A percentile compares a stretch with the other conserved stretches of the same genome.
Conservation (phyloP, 1,140 invertebrate genomes). For the Habropoda laboriosa region DNA sequence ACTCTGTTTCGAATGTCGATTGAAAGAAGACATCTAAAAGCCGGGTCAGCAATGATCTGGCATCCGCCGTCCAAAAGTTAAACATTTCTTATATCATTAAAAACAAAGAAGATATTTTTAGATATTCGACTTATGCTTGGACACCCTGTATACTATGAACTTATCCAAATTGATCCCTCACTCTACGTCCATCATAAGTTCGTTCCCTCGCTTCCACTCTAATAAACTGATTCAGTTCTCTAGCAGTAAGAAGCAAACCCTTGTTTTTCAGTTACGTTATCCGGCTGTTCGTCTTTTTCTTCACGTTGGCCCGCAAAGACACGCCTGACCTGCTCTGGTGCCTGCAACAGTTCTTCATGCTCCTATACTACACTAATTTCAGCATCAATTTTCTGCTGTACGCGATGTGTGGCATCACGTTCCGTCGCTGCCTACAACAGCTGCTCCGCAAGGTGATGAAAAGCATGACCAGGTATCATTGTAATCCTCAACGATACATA, state of each 20-base stretch:
- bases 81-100: too few species aligned
- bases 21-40: too few species aligned
- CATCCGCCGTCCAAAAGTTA: too few species aligned
- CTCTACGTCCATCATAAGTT: too few species aligned
- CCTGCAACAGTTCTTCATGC: slow-evolving; percentile 84
- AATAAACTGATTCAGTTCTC: not conserved
- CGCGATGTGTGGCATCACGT: slow-evolving; percentile 83
- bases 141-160: too few species aligned
- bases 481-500: slow-evolving; percentile 74
- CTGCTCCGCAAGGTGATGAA: slow-evolving; percentile 79
- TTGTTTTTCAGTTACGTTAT: slow-evolving; percentile 82
- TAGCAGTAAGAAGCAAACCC: not conserved
- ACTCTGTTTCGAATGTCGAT: too few species aligned
- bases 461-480: slow-evolving; percentile 77
- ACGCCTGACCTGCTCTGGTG: slow-evolving; percentile 80
- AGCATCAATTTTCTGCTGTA: slow-evolving; percentile 84
- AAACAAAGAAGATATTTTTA: too few species aligned
- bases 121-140: too few species aligned
- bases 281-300: slow-evolving; percentile 82
- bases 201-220: too few species aligned
- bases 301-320: slow-evolving; percentile 77
- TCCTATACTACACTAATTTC: slow-evolving; percentile 84
- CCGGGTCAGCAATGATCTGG: too few species aligned
- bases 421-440: slow-evolving; percentile 82
- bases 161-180: too few species aligned